A percentile compares a stretch with the other conserved stretches of the same genome.
Conservation (phyloP, 92 coral and sea anemone species). For the Palythoa grandis region DNA sequence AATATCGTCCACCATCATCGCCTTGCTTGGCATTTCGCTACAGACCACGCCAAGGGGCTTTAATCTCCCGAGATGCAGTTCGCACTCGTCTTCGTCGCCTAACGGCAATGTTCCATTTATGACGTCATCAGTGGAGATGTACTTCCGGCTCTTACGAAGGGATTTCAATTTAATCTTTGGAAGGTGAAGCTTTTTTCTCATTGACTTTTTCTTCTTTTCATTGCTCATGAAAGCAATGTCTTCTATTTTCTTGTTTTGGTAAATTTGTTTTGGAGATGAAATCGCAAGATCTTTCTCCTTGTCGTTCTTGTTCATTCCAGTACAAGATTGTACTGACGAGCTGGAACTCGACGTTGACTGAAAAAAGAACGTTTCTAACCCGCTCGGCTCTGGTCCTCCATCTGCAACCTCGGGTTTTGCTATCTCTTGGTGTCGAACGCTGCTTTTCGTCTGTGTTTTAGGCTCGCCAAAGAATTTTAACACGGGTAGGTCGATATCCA, state of each 20-base stretch:
- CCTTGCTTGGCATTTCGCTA: conserved; percentile 37
- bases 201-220: not conserved
- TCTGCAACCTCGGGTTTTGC: not conserved
- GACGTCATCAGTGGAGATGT: not conserved
- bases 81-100: not conserved
- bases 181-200: conserved; percentile 1
- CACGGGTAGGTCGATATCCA: conserved; percentile 12
- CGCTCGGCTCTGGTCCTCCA: not conserved
- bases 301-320: not conserved
- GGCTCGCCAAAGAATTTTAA: not conserved
- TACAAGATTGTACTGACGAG: not conserved
- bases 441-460: not conserved
- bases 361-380: not conserved
- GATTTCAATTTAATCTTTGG: conserved; percentile 11
- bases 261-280: not conserved
- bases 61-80: not conserved
- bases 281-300: not conserved
- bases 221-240: not conserved
- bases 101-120: not conserved
- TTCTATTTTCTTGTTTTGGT: not conserved
- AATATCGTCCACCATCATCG: not conserved
- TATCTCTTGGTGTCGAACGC: not conserved
- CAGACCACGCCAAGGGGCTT: conserved; percentile 23
- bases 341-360: not conserved
- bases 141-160: not conserved